phyloP scores from a whole-genome alignment of 2,888 invertebrate species.

The Bhutanitis thaidina region DNA sequence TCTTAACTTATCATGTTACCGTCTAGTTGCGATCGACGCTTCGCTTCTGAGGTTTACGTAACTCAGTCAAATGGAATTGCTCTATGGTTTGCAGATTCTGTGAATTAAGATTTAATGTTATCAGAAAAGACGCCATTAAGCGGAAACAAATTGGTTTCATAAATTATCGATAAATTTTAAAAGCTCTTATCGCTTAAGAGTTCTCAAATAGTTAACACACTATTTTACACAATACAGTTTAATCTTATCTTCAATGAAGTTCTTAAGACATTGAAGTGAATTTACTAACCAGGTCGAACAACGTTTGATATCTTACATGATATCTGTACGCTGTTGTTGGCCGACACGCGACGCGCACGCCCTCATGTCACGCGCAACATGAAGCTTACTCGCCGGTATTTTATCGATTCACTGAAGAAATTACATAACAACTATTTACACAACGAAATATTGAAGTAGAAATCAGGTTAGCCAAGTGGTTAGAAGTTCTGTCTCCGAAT shows the following conservation, averaged over 20 bases:
- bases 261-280: slow-evolving; percentile 13
- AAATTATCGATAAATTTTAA: too few species aligned
- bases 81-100: too few species aligned
- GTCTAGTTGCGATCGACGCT: background rate
- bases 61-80: too few species aligned
- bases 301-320: slow-evolving; percentile 10
- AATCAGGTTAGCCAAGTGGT: too few species aligned
- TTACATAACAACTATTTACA: too few species aligned
- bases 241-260: slow-evolving; percentile 16
- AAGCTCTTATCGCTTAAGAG: too few species aligned
- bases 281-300: slow-evolving; percentile 14
- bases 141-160: too few species aligned
- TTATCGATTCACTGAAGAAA: slow-evolving; percentile 1
- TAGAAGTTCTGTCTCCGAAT: too few species aligned
- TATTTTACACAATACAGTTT: slow-evolving; percentile 2
- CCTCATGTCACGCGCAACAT: slow-evolving; percentile 26
- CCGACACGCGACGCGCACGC: slow-evolving; percentile 33
- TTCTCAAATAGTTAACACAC: background rate
- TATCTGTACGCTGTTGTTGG: background rate
- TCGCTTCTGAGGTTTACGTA: background rate
- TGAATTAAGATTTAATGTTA: too few species aligned
- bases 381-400: slow-evolving; percentile 23
- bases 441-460: too few species aligned
- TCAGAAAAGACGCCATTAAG: too few species aligned
- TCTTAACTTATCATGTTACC: background rate